Base-by-base conservation (phyloP, 2,888 invertebrate genomes). In the Macrophya annulata region DNA sequence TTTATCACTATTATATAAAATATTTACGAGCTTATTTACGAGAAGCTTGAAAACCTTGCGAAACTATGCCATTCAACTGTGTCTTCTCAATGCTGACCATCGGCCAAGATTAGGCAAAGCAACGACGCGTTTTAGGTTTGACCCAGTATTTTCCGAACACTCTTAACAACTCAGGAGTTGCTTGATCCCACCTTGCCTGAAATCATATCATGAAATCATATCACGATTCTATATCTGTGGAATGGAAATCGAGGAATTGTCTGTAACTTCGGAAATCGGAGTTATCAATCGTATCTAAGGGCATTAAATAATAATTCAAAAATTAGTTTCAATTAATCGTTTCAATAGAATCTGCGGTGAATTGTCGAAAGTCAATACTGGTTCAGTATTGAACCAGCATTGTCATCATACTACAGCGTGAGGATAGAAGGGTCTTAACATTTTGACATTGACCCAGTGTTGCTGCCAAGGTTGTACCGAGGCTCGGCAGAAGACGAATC, bases 351-450 rank as follows among this genome's bases (percentile, higher is more conserved):
- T 6, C 55, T n/a, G 6, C 3, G 1, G 55, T n/a, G n/a, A 55
- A 55, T 55, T 55, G n/a, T 55, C n/a, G 8, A n/a, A 55, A n/a
- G 55, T n/a, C 55, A 8, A 55, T 6, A 8, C n/a, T 55, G n/a
- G 55, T n/a, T n/a, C 17, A 55, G n/a, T n/a, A n/a, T 6, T n/a
- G 8, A 55, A 55, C 55, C 55, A 55, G 55, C n/a, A 55, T 55
- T 55, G 55, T 17, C 55, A n/a, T 55, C n/a, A 55, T n/a, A n/a
- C 55, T n/a, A 55, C n/a, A n/a, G 55, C n/a, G 55, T 55, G 55
- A 55, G 55, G 55, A 17, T 55, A n/a, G 55, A 55, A 8, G n/a
- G n/a, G n/a, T 55, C 55, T n/a, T 1, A 55, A 8, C 17, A 55
- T n/a, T 55, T 55, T 55, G 55, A 55, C 55, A 55, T 55, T 55